These are phyloP conservation scores for Hypena proboscidalis DNA, from an alignment of 2,888 invertebrate species.

Conservation along the genomic window DNA sequence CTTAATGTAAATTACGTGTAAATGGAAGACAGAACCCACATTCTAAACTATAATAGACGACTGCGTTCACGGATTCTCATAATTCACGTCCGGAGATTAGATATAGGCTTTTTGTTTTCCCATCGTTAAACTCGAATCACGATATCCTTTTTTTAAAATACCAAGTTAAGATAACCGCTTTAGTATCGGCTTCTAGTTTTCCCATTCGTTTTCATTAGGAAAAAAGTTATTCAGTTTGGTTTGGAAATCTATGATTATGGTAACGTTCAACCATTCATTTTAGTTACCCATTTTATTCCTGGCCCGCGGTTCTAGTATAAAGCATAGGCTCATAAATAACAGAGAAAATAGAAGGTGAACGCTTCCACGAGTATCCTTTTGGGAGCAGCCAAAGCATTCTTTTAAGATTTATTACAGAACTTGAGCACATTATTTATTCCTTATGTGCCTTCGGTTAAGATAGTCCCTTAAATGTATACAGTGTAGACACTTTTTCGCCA, in stretches of 20 bases:
- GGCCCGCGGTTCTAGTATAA: conserved; percentile 80
- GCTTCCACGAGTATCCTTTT: conserved; percentile 84
- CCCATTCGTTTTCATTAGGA: conserved; percentile 71
- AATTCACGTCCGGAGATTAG: conserved; percentile 74
- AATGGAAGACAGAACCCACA: conserved; percentile 67
- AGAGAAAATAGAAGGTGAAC: conserved; percentile 83
- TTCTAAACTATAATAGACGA: conserved; percentile 64
- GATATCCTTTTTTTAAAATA: conserved; percentile 43
- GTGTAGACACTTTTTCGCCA: conserved; percentile 60
- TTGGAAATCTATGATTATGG: conserved; percentile 75
- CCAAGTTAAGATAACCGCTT: conserved; percentile 52
- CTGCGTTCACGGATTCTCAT: conserved; percentile 64
- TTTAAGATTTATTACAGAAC: conserved; percentile 84
- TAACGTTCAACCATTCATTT: conserved; percentile 78
- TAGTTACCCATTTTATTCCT: conserved; percentile 83
- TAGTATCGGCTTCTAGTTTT: conserved; percentile 56
- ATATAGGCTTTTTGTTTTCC: conserved; percentile 67
- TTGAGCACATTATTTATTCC: conserved; percentile 84
- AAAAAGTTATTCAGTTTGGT: conserved; percentile 62
- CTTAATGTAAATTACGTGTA: conserved; percentile 80
- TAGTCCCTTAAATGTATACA: conserved; percentile 64
- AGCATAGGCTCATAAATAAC: conserved; percentile 84
- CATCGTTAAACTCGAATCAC: conserved; percentile 51
- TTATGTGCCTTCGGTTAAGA: conserved; percentile 76
- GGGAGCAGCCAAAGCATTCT: conserved; percentile 84